Evolutionary conservation across 2,888 invertebrate species (phyloP), one percentile per base, ranked within the genome.

Genomic region (Agonopterix alstromeriana): DNA sequence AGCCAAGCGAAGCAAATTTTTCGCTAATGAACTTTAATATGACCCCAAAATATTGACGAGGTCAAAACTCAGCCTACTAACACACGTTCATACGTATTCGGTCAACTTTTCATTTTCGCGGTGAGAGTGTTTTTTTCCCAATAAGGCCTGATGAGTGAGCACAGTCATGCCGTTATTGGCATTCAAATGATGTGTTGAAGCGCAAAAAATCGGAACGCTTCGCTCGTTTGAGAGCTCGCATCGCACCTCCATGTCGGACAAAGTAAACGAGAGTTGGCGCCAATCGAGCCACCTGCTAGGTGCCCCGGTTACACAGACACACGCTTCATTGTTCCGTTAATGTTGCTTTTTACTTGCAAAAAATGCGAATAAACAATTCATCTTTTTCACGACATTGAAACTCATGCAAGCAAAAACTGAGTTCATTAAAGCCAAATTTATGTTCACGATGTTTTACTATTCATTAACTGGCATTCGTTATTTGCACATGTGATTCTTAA

Each of bases 101-200:
- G 73, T 73, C 70, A 74, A 71, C 73, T 72, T 80, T 80, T 77
- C 71, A 65, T 75, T 77, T 77, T 75, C 69, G 64, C 69, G 70
- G 77, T 65, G 77, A 79, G 73, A 78, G 76, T 78, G 72, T 77
- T 80, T 76, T n/a, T 73, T 75, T 73, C 70, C 69, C 61, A 70
- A 75, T 77, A 77, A 65, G 73, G 74, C 65, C 57, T 63, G 67
- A 73, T 76, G 73, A 75, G 67, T 67, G 66, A 65, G 73, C 73
- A 69, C 54, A 61, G 57, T 67, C 66, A 73, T 72, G 71, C 74
- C 77, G 76, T 77, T 82, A 79, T 81, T 70, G 74, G 71, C 72
- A 82, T 79, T 80, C 73, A 78, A 80, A 80, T 79, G 66, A 77
- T 75, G 67, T 65, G 68, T 63, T 64, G 55, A 56, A 36, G 51